Evolutionary conservation across 2,113 vertebrate genomes (phyloP).

Genomic region (Ammodytes marinus): DNA sequence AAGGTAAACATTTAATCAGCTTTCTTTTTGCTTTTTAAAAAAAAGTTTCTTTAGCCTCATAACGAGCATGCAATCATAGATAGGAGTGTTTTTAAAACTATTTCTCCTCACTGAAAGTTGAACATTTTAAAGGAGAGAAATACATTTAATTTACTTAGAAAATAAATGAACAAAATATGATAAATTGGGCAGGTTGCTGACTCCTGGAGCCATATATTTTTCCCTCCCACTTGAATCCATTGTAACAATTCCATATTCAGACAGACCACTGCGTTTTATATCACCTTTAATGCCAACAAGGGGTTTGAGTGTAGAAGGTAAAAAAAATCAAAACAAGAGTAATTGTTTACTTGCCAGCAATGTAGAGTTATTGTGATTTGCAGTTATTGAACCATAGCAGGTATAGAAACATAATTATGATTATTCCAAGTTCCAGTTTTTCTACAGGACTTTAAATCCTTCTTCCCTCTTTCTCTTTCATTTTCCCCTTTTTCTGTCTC

Average conservation of each 20-base stretch:
- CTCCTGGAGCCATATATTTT: not conserved
- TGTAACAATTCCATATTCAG: not conserved
- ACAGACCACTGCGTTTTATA: not conserved
- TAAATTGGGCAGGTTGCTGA: not conserved
- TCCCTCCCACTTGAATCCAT: not conserved
- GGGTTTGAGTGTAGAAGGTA: conserved; percentile 7
- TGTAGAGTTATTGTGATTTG: not conserved
- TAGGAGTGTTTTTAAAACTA: not conserved
- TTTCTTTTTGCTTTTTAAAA: conserved; percentile 3
- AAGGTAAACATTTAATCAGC: conserved; percentile 44
- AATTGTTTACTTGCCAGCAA: conserved; percentile 1
- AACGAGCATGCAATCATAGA: not conserved
- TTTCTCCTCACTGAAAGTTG: not conserved
- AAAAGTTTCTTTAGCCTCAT: conserved; percentile 23
- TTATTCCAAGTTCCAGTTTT: conserved; percentile 17
- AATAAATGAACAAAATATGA: not conserved
- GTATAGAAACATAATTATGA: conserved; percentile 1
- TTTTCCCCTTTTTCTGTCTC: conserved; percentile 14
- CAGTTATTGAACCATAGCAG: conserved; percentile 32
- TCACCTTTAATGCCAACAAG: not conserved
- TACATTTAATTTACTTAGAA: not conserved
- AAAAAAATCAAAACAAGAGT: not conserved
- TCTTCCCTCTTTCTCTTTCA: not conserved
- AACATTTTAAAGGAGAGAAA: not conserved
- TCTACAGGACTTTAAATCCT: conserved; percentile 13